Evolutionary conservation across 2,888 invertebrate genomes (phyloP), one percentile per base, ranked within the genome.

Genomic region (Sinopyrophorus schimmeli): DNA sequence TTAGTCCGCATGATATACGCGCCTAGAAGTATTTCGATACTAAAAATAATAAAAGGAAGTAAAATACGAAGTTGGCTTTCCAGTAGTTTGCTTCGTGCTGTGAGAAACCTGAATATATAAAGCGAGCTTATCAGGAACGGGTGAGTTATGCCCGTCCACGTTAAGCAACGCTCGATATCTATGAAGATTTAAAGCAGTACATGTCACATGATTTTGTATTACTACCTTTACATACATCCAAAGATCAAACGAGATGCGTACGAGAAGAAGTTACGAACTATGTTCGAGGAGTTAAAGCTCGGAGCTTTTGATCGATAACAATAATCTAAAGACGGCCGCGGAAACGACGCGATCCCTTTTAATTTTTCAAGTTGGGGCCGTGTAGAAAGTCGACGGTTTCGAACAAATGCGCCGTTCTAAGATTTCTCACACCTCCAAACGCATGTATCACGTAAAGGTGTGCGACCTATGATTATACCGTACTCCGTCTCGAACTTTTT

Each of bases 81-180:
- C 58, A 56, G 61, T 61, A 61, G 61, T 61, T 59, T 53, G 53
- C 57, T 46, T 54, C 57, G 49, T 58, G 56, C 61, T 58, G 59
- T 57, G 59, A 59, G 57, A 56, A 59, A 58, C 55, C 53, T 53
- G 59, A 55, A 58, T 57, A 57, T 58, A 61, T 58, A 56, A 55
- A 55, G 53, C 51, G 51, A 59, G 59, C 57, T 61, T 59, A 61
- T 61, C 59, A 58, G n/a, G 47, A 42, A 26, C 48, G 47, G 48
- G 55, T 61, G 58, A 61, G 54, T 61, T 61, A 61, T 61, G 57
- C 47, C 48, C 39, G 43, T 53, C 58, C 57, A 48, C 56, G 55
- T 61, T 59, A 54, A 57, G 58, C 50, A 55, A 54, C 43, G 53
- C 52, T 58, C 55, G 58, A 61, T 61, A 61, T 59, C 58, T 49